phyloP scores from a whole-genome alignment of 64 coral and sea anemone species.

The Actinia equina region DNA sequence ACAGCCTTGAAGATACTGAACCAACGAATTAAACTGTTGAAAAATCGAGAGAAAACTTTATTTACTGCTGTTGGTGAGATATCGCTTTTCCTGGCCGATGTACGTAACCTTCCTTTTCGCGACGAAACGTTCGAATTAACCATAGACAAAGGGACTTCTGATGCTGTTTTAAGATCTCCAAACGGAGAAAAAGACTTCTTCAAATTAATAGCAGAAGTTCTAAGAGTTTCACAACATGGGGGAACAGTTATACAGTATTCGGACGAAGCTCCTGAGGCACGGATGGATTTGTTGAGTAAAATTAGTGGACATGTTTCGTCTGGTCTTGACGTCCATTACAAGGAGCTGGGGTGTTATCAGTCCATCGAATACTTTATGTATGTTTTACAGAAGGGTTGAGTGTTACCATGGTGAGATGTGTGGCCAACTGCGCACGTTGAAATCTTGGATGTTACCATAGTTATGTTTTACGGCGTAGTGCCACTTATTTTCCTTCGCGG shows the following conservation, averaged over 20 bases:
- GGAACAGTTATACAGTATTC: conserved; percentile 72
- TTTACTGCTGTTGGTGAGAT: not conserved
- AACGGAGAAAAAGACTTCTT: conserved; percentile 47
- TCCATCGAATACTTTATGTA: conserved; percentile 2
- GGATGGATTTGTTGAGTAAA: conserved; percentile 48
- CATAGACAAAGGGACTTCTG: conserved; percentile 82
- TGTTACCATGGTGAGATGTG: too few relatives aligned
- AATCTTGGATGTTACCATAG: too few relatives aligned
- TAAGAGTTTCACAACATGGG: conserved; percentile 43
- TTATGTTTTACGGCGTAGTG: too few relatives aligned
- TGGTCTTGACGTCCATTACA: not conserved
- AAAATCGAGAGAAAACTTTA: not conserved
- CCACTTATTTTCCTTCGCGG: too few relatives aligned
- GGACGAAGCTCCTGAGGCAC: conserved; percentile 65
- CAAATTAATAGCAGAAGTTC: conserved; percentile 49
- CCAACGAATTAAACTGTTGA: conserved; percentile 5
- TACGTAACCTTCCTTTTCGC: conserved; percentile 47
- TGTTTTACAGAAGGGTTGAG: not conserved
- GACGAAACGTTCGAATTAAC: conserved; percentile 41
- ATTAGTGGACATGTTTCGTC: not conserved
- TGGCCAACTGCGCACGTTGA: too few relatives aligned
- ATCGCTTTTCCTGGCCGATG: conserved; percentile 47
- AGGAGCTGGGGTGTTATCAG: conserved; percentile 6
- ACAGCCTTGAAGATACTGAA: conserved; percentile 49
- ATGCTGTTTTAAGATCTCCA: conserved; percentile 62